A percentile compares a stretch with the other conserved stretches of the same genome.
These are phyloP conservation scores for Parelbella ahira DNA, from an alignment of 2,888 invertebrate genomes.

Conservation along the genomic window DNA sequence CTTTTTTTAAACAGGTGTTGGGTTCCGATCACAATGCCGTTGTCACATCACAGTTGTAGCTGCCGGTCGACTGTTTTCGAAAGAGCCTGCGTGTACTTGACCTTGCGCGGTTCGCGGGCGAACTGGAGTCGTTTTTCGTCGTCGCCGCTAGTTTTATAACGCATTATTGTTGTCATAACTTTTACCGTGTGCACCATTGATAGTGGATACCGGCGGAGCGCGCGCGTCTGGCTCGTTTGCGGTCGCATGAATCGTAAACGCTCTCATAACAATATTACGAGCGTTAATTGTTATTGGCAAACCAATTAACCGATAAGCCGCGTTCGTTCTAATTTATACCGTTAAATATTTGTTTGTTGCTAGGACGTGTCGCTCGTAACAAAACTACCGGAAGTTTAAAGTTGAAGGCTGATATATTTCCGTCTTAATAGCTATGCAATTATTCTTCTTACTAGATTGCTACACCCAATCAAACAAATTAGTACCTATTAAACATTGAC, in stretches of 20 bases:
- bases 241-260: slow-evolving; percentile 20
- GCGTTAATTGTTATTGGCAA: slow-evolving; percentile 21
- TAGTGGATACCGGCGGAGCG: slow-evolving; percentile 18
- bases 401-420: no score
- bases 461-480: no score
- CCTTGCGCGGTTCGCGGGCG: slow-evolving; percentile 65
- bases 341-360: slow-evolving; percentile 17
- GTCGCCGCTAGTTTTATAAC: slow-evolving; percentile 70
- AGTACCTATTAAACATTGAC: no score
- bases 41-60: slow-evolving; percentile 56
- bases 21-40: slow-evolving; percentile 32
- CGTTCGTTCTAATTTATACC: slow-evolving; percentile 12
- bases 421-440: no score
- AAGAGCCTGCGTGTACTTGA: slow-evolving; percentile 68
- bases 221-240: slow-evolving; percentile 25
- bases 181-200: slow-evolving; percentile 49
- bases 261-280: slow-evolving; percentile 17
- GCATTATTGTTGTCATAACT: slow-evolving; percentile 72
- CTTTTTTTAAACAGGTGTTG: slow-evolving; percentile 6
- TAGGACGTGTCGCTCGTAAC: no score
- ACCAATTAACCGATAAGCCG: slow-evolving; percentile 23
- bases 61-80: slow-evolving; percentile 61
- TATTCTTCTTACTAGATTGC: no score
- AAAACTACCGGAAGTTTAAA: no score
- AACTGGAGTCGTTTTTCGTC: slow-evolving; percentile 71